Conservation (phyloP, 2,888 invertebrate genomes). For the Hylaea fasciaria region DNA sequence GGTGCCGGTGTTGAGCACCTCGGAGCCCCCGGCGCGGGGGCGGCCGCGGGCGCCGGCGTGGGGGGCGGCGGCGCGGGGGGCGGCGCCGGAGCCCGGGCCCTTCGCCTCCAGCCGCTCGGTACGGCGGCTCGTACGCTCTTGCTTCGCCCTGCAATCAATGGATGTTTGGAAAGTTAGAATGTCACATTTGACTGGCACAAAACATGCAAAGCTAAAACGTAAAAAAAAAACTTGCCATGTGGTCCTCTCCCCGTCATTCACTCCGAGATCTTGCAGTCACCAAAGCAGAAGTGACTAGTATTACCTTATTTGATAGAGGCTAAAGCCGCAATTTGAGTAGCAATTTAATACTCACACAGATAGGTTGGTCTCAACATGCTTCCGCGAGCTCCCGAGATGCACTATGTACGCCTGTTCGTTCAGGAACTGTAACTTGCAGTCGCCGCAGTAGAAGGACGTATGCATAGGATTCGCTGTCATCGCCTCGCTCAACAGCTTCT, state of each 20-base stretch:
- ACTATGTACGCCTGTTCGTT: constrained; percentile 63
- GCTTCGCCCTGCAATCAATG: background rate
- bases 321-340: too few species aligned
- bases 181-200: background rate
- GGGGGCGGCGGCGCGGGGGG: constrained; percentile 41
- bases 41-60: constrained; percentile 44
- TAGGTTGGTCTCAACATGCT: constrained; percentile 64
- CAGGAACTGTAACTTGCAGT: constrained; percentile 69
- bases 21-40: constrained; percentile 48
- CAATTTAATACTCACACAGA: constrained; percentile 55
- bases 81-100: constrained; percentile 14
- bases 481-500: constrained; percentile 51
- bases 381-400: constrained; percentile 74
- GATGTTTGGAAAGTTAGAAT: background rate
- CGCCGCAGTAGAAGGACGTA: constrained; percentile 62
- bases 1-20: constrained; percentile 70
- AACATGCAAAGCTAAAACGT: too few species aligned
- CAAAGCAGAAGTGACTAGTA: too few species aligned
- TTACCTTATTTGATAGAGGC: too few species aligned
- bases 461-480: constrained; percentile 39
- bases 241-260: too few species aligned
- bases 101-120: constrained; percentile 6
- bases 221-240: too few species aligned
- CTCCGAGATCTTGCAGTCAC: too few species aligned
- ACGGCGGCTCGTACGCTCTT: constrained; percentile 6